Evolutionary conservation across 2,888 invertebrate genomes (phyloP).

Genomic region (Antitype chi): DNA sequence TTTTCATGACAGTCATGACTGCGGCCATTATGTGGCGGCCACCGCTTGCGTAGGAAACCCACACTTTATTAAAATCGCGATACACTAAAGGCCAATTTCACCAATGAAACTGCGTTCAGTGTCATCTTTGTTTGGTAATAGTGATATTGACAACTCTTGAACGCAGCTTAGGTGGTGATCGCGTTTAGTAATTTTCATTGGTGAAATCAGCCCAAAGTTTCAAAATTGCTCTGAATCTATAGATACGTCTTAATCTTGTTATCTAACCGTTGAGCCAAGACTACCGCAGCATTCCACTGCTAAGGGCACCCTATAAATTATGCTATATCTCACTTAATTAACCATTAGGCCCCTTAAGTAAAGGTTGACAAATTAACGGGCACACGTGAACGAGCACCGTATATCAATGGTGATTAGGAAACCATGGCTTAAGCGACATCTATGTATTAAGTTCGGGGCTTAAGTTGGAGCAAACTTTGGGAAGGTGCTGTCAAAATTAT

Average conservation of each 20-base stretch:
- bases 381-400: constrained; percentile 53
- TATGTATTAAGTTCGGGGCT: constrained; percentile 29
- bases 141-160: no score
- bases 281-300: constrained; percentile 32
- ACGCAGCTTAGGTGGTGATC: no score
- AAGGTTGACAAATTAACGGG: constrained; percentile 69
- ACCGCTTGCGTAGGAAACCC: background rate
- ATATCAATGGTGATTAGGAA: constrained; percentile 68
- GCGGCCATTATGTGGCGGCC: background rate
- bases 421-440: constrained; percentile 50
- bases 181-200: no score
- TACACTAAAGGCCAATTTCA: no score
- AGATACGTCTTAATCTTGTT: constrained; percentile 8
- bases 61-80: background rate
- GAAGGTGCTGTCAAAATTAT: constrained; percentile 6
- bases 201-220: background rate
- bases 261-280: constrained; percentile 22
- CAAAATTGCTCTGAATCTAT: background rate
- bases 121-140: no score
- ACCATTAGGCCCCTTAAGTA: constrained; percentile 66
- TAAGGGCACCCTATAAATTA: constrained; percentile 59
- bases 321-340: constrained; percentile 64
- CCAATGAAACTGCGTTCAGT: no score
- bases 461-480: constrained; percentile 1
- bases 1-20: background rate